These are phyloP conservation scores for Zaprionus davidi DNA, from an alignment of 1,140 invertebrate species.

Conservation along the genomic window DNA sequence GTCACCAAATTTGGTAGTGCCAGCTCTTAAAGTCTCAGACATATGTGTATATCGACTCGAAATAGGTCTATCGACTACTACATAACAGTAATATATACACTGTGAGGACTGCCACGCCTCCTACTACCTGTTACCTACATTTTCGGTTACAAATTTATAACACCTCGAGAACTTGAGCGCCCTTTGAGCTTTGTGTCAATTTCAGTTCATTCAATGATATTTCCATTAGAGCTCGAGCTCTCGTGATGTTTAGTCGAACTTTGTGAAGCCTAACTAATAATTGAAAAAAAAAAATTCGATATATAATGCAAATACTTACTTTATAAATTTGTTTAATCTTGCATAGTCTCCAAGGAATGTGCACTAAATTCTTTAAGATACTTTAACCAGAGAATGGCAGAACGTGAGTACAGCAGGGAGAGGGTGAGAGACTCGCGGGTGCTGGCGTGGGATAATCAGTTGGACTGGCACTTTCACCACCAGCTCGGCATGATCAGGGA, in stretches of 20 bases:
- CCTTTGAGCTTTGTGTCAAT: too few relatives aligned
- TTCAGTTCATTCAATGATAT: too few relatives aligned
- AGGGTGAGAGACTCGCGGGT: neutral
- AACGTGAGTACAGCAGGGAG: neutral
- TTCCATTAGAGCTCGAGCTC: too few relatives aligned
- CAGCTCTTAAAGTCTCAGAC: too few relatives aligned
- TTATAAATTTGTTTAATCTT: neutral
- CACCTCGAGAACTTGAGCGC: too few relatives aligned
- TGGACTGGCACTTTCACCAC: neutral
- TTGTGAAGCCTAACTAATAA: neutral
- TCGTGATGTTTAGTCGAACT: neutral
- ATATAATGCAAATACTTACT: neutral
- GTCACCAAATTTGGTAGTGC: too few relatives aligned
- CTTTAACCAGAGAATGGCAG: neutral
- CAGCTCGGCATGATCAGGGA: neutral
- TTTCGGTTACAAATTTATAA: too few relatives aligned
- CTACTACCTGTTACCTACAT: too few relatives aligned
- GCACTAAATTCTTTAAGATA: neutral
- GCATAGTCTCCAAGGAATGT: neutral
- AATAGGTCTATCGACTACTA: too few relatives aligned
- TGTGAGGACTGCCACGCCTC: too few relatives aligned
- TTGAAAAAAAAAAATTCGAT: neutral
- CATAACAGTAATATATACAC: too few relatives aligned
- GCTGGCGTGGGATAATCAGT: slow-evolving; percentile 6
- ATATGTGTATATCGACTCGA: too few relatives aligned